phyloP scores from a whole-genome alignment of 2,888 invertebrate genomes.

The Chrysotoxum bicinctum region DNA sequence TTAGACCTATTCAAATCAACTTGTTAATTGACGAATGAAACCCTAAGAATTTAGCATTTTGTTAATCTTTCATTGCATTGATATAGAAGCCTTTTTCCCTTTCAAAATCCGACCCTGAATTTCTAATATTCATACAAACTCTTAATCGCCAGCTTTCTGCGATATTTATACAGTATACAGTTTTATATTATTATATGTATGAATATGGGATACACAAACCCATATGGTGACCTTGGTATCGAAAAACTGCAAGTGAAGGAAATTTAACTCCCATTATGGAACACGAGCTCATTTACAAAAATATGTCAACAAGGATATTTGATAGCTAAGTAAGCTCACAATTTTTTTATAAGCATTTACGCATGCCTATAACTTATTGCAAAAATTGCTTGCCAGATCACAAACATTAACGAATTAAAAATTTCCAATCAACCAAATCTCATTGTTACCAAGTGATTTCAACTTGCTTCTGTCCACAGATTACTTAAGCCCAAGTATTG shows the following conservation, averaged over 20 bases:
- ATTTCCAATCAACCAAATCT: background rate
- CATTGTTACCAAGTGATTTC: background rate
- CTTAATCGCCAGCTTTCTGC: background rate
- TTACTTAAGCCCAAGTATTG: background rate
- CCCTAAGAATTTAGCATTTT: too few species aligned
- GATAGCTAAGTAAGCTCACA: slow-evolving; percentile 11
- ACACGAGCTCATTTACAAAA: slow-evolving; percentile 43
- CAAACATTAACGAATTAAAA: background rate
- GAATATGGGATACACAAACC: background rate
- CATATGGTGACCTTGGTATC: slow-evolving; percentile 45
- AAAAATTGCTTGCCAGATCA: slow-evolving; percentile 18
- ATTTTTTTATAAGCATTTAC: background rate
- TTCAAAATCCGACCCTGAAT: background rate
- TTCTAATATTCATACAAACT: background rate
- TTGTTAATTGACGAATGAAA: too few species aligned
- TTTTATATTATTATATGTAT: background rate
- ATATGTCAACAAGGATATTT: slow-evolving; percentile 65
- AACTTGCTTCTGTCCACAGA: background rate
- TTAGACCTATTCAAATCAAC: too few species aligned
- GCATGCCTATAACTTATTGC: background rate
- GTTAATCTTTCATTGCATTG: too few species aligned
- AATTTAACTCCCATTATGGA: slow-evolving; percentile 24
- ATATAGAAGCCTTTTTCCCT: background rate
- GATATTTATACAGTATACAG: background rate
- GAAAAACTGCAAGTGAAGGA: slow-evolving; percentile 15